Base-by-base conservation (phyloP, 2,113 vertebrate species). In the Colossoma macropomum region DNA sequence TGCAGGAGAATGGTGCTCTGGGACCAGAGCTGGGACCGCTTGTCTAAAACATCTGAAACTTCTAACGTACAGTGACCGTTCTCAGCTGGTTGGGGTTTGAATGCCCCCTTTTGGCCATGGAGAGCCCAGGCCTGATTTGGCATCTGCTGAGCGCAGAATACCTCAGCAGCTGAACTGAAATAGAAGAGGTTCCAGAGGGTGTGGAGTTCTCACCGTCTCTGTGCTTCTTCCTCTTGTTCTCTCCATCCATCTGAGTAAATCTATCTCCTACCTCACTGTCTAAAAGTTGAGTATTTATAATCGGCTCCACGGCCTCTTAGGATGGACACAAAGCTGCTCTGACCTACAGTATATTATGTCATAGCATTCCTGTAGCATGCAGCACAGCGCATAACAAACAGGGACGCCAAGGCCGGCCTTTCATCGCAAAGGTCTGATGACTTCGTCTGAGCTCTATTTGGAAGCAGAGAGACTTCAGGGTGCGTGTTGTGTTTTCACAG, bases 101-200 rank as follows among this genome's bases (percentile, higher is more conserved):
- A 45, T 25, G 23, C 34, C 21, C 34, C 41, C 34, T 41, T 79
- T 68, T 71, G 54, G 16, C 25, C 54, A 62, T 73, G 15, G 21
- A 73, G 54, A 72, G 68, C 25, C 54, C 34, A n/a, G 34, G 59
- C 79, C 73, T 72, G 60, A 25, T 52, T 62, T 34, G n/a, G 50
- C 34, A 41, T 30, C 71, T 75, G 32, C 50, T 75, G 77, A 45
- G 10, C 54, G 50, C 41, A 8, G 34, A 80, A 75, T 69, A 74
- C 62, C 60, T 69, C 16, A 79, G 16, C 34, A 74, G 60, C 65
- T 68, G 75, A 70, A 75, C 69, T 70, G 72, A 19, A 45, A n/a
- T 13, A 12, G 15, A 17, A 4, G 32, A n/a, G n/a, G n/a, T n/a
- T n/a, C n/a, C n/a, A n/a, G n/a, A 77, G 52, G 77, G 32, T 21